Base-by-base conservation (phyloP, 2,113 vertebrate genomes). In the Oreocharis arfaki region DNA sequence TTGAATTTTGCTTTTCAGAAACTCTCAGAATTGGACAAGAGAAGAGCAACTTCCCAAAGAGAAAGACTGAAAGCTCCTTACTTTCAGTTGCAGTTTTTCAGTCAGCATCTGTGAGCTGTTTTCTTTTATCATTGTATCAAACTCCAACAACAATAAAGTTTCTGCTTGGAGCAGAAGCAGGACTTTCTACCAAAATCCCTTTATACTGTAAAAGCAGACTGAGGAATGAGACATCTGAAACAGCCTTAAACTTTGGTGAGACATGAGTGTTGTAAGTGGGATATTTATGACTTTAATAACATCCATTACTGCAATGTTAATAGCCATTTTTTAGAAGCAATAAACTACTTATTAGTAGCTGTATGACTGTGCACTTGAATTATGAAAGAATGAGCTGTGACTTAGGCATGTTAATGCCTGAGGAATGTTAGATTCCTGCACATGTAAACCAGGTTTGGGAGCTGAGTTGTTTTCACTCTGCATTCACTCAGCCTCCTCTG, bases 211-310 rank as follows among this genome's bases (percentile, higher is more conserved):
- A 57, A 35, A 74, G 39, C 2, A 1, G 27, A 14, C 28, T 63
- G 73, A 80, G 70, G 69, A 74, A 65, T 20, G 32, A 88, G 53
- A 52, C 39, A 32, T 60, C 49, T 64, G 37, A 78, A 87, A 74
- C 20, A 55, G 19, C 39, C 42, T 70, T 49, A 73, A 86, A 69
- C 12, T 78, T 80, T 10, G 44, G 47, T 33, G 26, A 91, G 64
- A 70, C 27, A 13, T 22, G 49, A 84, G 13, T 56, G n/a, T 23
- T 44, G 9, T 55, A 67, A 95, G 49, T 42, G 18, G 46, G 59
- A 63, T 75, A 87, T 93, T 89, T 94, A 84, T 84, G 67, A 41
- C 65, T 94, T 93, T 82, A 89, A 89, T 91, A 89, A 60, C 52
- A 33, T 41, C 53, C 80, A 39, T 89, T 84, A 70, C 61, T 84